phyloP scores from a whole-genome alignment of 2,113 vertebrate genomes.

The Engraulis encrasicolus region DNA sequence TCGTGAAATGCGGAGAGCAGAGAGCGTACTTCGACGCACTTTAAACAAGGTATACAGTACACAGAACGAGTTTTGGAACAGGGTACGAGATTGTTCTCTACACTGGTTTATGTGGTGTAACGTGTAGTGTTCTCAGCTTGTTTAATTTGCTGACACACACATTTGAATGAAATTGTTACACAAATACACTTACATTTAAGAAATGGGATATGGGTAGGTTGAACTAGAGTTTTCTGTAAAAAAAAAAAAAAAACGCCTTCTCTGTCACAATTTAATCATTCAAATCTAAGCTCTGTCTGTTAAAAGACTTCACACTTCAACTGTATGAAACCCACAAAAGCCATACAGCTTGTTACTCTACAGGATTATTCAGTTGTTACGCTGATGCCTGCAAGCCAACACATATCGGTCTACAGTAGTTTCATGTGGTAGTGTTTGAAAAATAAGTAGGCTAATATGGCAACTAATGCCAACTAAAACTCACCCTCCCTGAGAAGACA shows the following conservation, averaged over 20 bases:
- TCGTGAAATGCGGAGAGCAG: too few species aligned
- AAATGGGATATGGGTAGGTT: not conserved
- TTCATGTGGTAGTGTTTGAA: not conserved
- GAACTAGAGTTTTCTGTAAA: too few species aligned
- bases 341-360: not conserved
- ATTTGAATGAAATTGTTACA: too few species aligned
- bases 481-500: not conserved
- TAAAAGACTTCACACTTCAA: too few species aligned
- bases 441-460: not conserved
- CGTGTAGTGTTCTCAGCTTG: not conserved
- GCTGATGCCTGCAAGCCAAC: not conserved
- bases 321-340: not conserved
- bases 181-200: not conserved
- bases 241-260: too few species aligned
- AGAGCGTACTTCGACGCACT: too few species aligned
- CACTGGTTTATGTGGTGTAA: not conserved
- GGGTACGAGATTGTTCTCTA: not conserved
- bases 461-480: not conserved
- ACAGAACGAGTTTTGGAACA: not conserved
- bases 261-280: too few species aligned
- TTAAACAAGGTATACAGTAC: too few species aligned
- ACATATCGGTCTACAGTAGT: not conserved
- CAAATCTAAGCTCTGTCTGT: too few species aligned
- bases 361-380: not conserved
- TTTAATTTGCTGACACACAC: not conserved